Evolutionary conservation across 2,888 invertebrate genomes (phyloP).

Genomic region (Yponomeuta plumbellus): DNA sequence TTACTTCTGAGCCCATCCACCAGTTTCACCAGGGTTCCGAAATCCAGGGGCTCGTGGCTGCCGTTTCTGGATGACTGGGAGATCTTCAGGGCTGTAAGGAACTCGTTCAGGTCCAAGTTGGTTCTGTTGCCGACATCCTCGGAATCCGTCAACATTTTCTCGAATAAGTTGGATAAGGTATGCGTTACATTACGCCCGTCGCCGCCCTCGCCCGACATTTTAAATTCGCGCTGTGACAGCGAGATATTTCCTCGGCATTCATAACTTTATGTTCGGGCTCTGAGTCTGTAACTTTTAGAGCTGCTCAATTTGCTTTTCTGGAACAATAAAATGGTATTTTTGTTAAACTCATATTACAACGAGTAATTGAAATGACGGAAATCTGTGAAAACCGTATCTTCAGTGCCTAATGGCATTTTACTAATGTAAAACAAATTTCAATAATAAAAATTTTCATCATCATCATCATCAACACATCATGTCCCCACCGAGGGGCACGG

Average conservation of each 20-base stretch:
- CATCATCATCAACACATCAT: no score
- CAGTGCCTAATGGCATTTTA: no score
- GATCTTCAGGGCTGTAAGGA: conserved; percentile 48
- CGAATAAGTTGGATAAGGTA: conserved; percentile 56
- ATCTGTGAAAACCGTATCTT: no score
- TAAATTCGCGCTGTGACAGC: conserved; percentile 19
- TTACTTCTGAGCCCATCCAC: conserved; percentile 55
- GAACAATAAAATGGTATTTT: neutral
- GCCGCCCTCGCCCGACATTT: conserved; percentile 47
- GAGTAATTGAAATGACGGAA: no score
- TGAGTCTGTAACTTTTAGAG: neutral
- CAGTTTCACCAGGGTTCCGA: conserved; percentile 55
- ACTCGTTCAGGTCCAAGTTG: conserved; percentile 50
- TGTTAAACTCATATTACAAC: no score
- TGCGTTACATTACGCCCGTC: conserved; percentile 54
- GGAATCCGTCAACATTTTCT: conserved; percentile 57
- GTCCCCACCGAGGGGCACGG: no score
- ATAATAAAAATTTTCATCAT: no score
- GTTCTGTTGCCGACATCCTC: conserved; percentile 47
- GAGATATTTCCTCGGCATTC: neutral
- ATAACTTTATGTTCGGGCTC: neutral
- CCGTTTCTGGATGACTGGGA: conserved; percentile 43
- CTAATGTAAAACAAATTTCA: no score
- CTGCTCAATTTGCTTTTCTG: neutral
- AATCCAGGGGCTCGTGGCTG: conserved; percentile 53